phyloP scores from a whole-genome alignment of 1,140 invertebrate species.

The Epicauta chinensis region DNA sequence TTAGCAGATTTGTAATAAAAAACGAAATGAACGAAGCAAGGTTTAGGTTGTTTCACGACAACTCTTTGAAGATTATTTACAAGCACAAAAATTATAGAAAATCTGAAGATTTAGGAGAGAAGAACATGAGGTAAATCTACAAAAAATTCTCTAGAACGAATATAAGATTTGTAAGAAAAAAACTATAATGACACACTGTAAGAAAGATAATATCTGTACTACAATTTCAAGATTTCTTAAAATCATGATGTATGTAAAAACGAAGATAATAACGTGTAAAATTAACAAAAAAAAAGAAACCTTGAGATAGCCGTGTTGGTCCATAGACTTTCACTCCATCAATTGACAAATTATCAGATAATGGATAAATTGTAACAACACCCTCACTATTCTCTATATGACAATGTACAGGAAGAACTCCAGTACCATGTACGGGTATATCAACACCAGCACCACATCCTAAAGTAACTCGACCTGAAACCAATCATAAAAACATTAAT shows the following conservation, averaged over 20 bases:
- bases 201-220: too few species aligned
- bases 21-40: too few species aligned
- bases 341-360: conserved; percentile 60
- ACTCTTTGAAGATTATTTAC: conserved; percentile 53
- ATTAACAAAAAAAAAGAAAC: conserved; percentile 40
- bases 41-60: too few species aligned
- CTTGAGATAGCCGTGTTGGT: conserved; percentile 67
- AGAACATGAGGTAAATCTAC: too few species aligned
- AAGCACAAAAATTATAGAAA: conserved; percentile 65
- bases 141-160: too few species aligned
- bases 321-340: conserved; percentile 60
- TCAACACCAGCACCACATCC: conserved; percentile 68
- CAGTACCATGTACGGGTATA: conserved; percentile 72
- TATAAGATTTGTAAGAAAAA: too few species aligned
- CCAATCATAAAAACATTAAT: conserved; percentile 17
- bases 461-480: conserved; percentile 66
- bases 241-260: too few species aligned
- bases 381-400: conserved; percentile 75
- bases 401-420: conserved; percentile 75
- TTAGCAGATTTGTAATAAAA: too few species aligned
- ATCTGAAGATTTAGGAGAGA: conserved; percentile 85
- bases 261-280: too few species aligned
- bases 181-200: too few species aligned
- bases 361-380: conserved; percentile 72
- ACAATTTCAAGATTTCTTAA: too few species aligned